Conservation (phyloP, 2,113 vertebrate species). For the Trochalopteron elliotii region DNA sequence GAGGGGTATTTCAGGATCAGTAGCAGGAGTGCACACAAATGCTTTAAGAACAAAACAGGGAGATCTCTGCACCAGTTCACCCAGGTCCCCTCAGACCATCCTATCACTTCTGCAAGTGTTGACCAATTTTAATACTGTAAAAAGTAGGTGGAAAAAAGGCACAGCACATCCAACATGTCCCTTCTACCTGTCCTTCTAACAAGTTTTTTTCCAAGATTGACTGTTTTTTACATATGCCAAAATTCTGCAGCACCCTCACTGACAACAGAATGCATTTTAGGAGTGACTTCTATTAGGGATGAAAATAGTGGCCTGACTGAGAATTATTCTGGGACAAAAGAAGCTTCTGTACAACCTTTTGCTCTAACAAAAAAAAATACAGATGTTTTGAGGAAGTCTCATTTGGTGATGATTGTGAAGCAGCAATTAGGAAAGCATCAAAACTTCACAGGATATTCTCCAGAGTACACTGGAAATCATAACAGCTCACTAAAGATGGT, state of each 20-base stretch:
- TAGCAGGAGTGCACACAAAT: neutral
- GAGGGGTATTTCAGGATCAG: neutral
- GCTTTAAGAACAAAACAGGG: neutral
- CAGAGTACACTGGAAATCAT: neutral
- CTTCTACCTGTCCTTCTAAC: neutral
- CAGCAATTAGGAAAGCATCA: neutral
- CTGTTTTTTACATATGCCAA: neutral
- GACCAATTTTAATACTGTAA: neutral
- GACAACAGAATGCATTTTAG: neutral
- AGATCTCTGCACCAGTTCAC: neutral
- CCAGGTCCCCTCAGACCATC: neutral
- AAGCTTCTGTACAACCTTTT: neutral
- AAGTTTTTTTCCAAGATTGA: neutral
- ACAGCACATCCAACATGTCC: neutral
- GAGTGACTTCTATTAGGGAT: neutral
- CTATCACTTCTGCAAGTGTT: neutral
- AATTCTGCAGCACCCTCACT: neutral
- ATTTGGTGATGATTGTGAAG: neutral
- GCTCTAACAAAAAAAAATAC: neutral
- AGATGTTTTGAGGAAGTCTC: neutral
- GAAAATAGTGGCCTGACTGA: neutral
- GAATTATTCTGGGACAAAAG: neutral
- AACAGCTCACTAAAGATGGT: neutral
- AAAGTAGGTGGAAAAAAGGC: neutral
- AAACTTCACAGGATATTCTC: neutral